Conservation (phyloP, 2,888 invertebrate genomes). For the Lacanobia wlatinum region DNA sequence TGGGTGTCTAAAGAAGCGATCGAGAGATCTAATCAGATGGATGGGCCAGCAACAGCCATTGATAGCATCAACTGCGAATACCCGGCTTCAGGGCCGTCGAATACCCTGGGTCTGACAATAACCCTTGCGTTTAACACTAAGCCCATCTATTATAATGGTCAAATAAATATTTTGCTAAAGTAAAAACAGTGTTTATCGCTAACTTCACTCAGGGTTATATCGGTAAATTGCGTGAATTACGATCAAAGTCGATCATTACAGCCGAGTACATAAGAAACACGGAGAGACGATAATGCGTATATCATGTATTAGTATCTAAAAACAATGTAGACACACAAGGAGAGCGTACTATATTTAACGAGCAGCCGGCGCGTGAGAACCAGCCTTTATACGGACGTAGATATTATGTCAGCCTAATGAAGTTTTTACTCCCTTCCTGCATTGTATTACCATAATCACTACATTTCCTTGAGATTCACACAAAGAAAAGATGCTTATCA, state of each 20-base stretch:
- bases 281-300: constrained; percentile 42
- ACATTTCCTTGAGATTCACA: constrained; percentile 52
- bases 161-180: constrained; percentile 7
- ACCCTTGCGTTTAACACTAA: constrained; percentile 11
- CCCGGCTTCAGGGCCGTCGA: constrained; percentile 13
- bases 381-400: constrained; percentile 38
- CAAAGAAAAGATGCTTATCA: constrained; percentile 21
- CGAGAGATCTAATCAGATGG: constrained; percentile 45
- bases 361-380: constrained; percentile 49
- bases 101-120: background rate
- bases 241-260: constrained; percentile 32
- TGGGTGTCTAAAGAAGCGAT: constrained; percentile 40
- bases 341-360: constrained; percentile 47
- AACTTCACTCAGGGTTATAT: background rate
- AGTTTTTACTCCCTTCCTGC: constrained; percentile 47
- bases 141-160: background rate
- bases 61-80: constrained; percentile 42
- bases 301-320: constrained; percentile 44
- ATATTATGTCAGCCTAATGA: constrained; percentile 56
- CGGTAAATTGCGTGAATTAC: constrained; percentile 24
- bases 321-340: constrained; percentile 37
- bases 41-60: constrained; percentile 36
- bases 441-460: constrained; percentile 51
- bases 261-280: constrained; percentile 23
- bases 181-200: constrained; percentile 30